Percentiles rank a stretch among this genome's conserved stretches.
Conservation (phyloP, 2,888 invertebrate genomes). For the Cantharis lateralis region DNA sequence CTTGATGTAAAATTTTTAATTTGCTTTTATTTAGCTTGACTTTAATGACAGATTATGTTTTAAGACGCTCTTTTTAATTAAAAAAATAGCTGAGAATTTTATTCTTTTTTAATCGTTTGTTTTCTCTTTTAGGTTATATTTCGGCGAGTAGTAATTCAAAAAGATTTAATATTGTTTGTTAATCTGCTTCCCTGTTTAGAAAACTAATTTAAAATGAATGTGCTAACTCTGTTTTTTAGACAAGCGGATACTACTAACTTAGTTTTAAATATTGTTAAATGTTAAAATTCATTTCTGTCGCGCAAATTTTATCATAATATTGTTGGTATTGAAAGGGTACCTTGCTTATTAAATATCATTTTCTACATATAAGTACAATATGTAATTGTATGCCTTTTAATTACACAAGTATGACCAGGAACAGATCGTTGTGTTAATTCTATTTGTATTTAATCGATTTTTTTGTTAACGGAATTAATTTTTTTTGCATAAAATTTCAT, state of each 20-base stretch:
- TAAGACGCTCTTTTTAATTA: background rate
- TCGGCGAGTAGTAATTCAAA: background rate
- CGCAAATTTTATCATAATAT: too few relatives aligned
- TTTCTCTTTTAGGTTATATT: background rate
- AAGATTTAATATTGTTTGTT: background rate
- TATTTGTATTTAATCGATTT: too few relatives aligned
- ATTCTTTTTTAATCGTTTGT: background rate
- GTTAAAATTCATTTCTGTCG: too few relatives aligned
- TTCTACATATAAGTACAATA: too few relatives aligned
- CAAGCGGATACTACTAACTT: background rate
- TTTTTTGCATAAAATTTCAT: too few relatives aligned
- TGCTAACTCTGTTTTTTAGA: background rate
- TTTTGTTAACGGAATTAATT: too few relatives aligned
- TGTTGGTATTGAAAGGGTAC: too few relatives aligned
- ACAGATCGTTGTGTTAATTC: too few relatives aligned
- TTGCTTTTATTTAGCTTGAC: background rate
- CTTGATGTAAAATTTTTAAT: background rate
- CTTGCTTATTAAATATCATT: too few relatives aligned
- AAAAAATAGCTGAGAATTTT: background rate
- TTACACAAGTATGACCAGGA: too few relatives aligned
- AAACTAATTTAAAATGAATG: background rate
- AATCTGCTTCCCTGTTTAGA: background rate
- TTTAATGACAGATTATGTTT: background rate
- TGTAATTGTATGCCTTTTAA: too few relatives aligned
- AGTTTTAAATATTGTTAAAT: background rate